Base-by-base conservation (phyloP, 2,113 vertebrate species). In the Ellobius talpinus region DNA sequence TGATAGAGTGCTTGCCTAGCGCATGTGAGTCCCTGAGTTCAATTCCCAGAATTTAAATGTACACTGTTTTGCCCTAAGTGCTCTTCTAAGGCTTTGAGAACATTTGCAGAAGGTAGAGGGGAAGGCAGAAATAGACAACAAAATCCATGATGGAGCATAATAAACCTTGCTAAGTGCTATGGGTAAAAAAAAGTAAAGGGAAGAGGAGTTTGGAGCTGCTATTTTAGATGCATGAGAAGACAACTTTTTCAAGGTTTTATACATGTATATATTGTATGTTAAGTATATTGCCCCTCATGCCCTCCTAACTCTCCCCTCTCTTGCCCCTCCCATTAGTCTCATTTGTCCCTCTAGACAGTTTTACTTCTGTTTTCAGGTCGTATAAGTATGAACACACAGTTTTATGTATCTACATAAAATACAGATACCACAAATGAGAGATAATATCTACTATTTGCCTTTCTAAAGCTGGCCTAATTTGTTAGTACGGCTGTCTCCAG, bases 101-200 rank as follows among this genome's bases (percentile, higher is more conserved):
- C 61, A 86, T 33, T 94, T 70, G 45, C 79, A 77, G 87, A 39
- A 4, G 3, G 8, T 45, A 82, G 79, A 65, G 42, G 42, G 45
- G 9, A 65, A 84, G 7, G 33, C 52, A 52, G 4, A 7, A 66
- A 93, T 29, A 79, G 50, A 63, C 42, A 90, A 89, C 61, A 77
- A 86, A 82, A 68, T 84, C 93, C 61, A 68, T 81, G 61, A 39
- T 45, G 29, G 58, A 65, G 21, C 39, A 50, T 52, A 47, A 76
- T 68, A 90, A 93, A 90, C 79, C 36, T 50, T 72, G 11, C 2
- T 73, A 88, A 93, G 52, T 82, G 29, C 73, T 78, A 24, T 52
- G 36, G 19, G n/a, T 5, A 81, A 81, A 95, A 91, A 50, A 55
- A 58, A n/a, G n/a, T 58, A 87, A 96, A 89, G 31, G 26, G 68